Conservation (phyloP, 2,113 vertebrate species). For the Carassius carassius region DNA sequence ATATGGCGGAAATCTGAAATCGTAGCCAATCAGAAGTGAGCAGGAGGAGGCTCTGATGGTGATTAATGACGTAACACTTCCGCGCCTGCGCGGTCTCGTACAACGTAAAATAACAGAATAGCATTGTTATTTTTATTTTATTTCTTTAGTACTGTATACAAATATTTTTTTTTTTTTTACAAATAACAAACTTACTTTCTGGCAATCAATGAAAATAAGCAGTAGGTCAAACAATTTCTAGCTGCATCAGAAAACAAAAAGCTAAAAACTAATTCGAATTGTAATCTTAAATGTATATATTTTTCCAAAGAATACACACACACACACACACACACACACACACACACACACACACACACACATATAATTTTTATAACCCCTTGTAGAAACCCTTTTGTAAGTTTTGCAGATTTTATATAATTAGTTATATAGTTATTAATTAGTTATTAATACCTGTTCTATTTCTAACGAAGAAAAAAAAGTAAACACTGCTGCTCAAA, state of each 20-base stretch:
- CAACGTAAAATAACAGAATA: too few relatives aligned
- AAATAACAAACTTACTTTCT: background rate
- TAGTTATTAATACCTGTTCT: background rate
- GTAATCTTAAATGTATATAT: background rate
- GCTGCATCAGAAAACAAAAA: background rate
- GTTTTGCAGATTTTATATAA: too few relatives aligned
- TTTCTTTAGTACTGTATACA: background rate
- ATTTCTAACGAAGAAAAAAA: background rate
- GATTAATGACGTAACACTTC: background rate
- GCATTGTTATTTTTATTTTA: background rate
- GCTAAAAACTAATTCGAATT: background rate
- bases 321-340: too few relatives aligned
- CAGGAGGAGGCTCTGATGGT: background rate
- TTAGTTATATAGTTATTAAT: too few relatives aligned
- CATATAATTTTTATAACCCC: too few relatives aligned
- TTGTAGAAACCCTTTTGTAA: too few relatives aligned
- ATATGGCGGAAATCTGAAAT: slow-evolving; percentile 69
- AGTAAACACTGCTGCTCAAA: background rate
- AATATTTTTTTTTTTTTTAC: background rate
- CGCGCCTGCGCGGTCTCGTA: background rate
- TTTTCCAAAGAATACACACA: background rate
- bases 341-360: too few relatives aligned
- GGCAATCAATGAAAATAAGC: background rate
- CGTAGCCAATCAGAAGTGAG: slow-evolving; percentile 64
- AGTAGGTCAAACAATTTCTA: background rate